Evolutionary conservation across 2,797 vertebrate species (phyloP), one percentile per base, ranked within the genome.

Genomic region (Glossophaga mutica): DNA sequence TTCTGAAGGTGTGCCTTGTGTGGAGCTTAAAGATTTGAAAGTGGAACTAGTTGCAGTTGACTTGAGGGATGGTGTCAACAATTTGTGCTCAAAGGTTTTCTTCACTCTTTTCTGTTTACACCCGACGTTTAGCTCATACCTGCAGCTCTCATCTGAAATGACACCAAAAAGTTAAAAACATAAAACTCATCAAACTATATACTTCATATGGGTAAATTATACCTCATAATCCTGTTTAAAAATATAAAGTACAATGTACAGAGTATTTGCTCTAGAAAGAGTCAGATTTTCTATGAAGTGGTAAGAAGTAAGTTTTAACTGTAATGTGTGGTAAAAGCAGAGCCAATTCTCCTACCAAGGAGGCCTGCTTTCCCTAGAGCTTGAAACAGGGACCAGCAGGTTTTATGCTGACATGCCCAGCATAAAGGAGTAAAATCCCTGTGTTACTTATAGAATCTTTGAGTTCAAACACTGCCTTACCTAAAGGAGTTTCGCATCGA

Each of bases 81-180:
- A 96, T 52, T 82, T 98, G 87, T 96, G 97, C 15, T 98, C 96
- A 16, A 98, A 94, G 46, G 16, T 91, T 88, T 94, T 95, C 74
- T 88, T 96, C 86, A 67, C 14, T 83, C 70, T 97, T n/a, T 96
- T 96, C 90, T 95, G 97, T 94, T 98, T 98, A 85, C 86, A 84
- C 42, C 44, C 97, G 70, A 96, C 93, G n/a, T 59, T 89, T n/a
- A 96, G 98, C 73, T 90, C 92, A 85, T 98, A 98, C n/a, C 85
- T 98, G 37, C 98, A 99, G 50, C 98, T 99, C 98, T 98, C 98
- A 62, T 98, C 99, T 99, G 97, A 96, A 98, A 96, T 37, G 15
- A 97, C n/a, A 97, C 16, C 24, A 78, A 86, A 87, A 91, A 44
- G 24, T 90, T 84, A 82, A 89, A 95, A 94, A 86, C 22, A 21